These are phyloP conservation scores for Drosophila mojavensis DNA, from an alignment of 1,140 invertebrate genomes.

Conservation along the genomic window DNA sequence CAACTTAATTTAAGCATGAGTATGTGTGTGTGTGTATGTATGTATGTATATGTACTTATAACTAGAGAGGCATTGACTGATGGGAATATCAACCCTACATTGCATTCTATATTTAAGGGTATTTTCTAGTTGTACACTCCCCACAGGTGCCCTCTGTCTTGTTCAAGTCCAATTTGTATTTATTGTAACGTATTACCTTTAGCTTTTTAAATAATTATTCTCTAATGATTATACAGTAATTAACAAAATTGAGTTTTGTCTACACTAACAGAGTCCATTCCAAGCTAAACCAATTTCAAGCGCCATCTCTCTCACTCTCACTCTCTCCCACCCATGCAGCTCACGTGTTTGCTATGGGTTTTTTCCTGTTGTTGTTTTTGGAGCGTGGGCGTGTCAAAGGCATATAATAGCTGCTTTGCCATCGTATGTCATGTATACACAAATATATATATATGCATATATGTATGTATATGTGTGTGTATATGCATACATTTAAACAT, in stretches of 20 bases:
- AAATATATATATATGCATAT: not conserved
- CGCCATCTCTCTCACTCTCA: no score
- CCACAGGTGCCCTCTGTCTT: not conserved
- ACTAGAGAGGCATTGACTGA: no score
- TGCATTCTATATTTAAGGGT: not conserved
- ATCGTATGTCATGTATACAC: not conserved
- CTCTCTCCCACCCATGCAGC: no score
- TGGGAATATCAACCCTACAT: not conserved
- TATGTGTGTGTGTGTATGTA: no score
- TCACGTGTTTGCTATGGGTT: conserved; percentile 3
- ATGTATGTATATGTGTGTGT: not conserved
- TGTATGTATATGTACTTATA: no score
- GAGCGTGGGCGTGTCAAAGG: conserved; percentile 10
- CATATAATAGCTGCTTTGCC: not conserved
- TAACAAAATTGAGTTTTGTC: not conserved
- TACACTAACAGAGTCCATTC: not conserved
- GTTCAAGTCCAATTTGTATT: not conserved
- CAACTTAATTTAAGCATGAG: no score
- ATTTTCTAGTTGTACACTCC: not conserved
- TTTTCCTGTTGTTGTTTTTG: not conserved
- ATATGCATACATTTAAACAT: conserved; percentile 2
- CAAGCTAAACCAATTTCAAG: not conserved
- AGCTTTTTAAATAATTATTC: conserved; percentile 3
- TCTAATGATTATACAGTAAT: not conserved
- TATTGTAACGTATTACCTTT: no score